These are phyloP conservation scores for Pristis pectinata DNA, from an alignment of 2,797 vertebrate species.

Conservation along the genomic window DNA sequence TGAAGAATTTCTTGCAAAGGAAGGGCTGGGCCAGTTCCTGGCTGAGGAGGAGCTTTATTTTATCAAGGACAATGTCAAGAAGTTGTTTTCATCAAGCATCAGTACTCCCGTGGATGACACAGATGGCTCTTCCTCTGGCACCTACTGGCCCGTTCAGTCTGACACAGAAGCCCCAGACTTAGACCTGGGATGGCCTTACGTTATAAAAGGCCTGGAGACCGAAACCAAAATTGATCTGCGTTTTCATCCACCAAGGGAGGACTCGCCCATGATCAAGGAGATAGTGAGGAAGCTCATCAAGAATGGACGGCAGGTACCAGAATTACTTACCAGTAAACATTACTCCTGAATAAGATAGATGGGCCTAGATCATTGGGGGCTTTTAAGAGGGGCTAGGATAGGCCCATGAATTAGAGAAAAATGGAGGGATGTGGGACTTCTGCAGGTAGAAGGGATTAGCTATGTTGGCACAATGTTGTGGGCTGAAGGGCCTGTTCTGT, in stretches of 20 bases:
- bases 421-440: too few relatives aligned
- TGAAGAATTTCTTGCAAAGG: conserved; percentile 74
- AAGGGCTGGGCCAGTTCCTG: conserved; percentile 75
- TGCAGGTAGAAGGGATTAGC: too few relatives aligned
- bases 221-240: conserved; percentile 82
- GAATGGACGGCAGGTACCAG: conserved; percentile 85
- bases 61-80: conserved; percentile 68
- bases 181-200: conserved; percentile 87
- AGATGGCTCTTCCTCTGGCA: conserved; percentile 78
- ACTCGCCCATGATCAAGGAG: conserved; percentile 87
- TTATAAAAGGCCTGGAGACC: conserved; percentile 60
- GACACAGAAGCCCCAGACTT: conserved; percentile 85
- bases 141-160: conserved; percentile 88
- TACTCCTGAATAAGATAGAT: background rate
- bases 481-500: too few relatives aligned
- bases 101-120: conserved; percentile 56
- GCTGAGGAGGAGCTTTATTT: conserved; percentile 81
- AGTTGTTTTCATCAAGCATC: conserved; percentile 51
- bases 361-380: too few relatives aligned
- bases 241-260: conserved; percentile 82
- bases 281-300: conserved; percentile 82
- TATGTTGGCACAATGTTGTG: too few relatives aligned
- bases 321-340: background rate
- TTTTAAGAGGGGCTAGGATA: too few relatives aligned
- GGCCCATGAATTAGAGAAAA: too few relatives aligned